Evolutionary conservation across 2,113 vertebrate species (phyloP).

Genomic region (Prionailurus bengalensis): DNA sequence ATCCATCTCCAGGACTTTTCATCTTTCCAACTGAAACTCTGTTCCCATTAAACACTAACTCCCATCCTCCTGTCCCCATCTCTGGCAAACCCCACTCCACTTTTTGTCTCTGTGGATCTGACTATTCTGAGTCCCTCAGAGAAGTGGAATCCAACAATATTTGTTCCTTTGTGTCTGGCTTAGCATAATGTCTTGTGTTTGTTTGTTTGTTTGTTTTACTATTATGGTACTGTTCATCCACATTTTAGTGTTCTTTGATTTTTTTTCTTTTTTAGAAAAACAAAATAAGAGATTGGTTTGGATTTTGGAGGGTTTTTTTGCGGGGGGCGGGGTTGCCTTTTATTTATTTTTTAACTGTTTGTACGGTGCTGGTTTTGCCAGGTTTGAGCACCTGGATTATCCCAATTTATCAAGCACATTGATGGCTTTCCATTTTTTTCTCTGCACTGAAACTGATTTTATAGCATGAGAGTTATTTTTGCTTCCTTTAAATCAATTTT

Average conservation of each 20-base stretch:
- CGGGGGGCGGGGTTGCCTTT: too few species aligned
- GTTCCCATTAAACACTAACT: neutral
- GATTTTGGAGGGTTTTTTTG: too few species aligned
- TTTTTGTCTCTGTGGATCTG: neutral
- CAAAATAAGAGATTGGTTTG: neutral
- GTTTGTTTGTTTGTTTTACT: neutral
- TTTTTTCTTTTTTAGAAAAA: neutral
- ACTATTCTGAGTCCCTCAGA: neutral
- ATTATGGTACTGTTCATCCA: neutral
- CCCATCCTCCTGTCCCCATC: neutral
- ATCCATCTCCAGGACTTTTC: neutral
- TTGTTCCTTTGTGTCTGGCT: neutral
- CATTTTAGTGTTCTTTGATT: neutral
- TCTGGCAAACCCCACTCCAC: neutral
- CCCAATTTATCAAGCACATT: neutral
- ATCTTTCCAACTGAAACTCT: neutral
- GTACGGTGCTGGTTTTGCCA: neutral
- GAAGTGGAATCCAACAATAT: neutral
- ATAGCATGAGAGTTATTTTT: neutral
- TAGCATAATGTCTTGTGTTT: neutral
- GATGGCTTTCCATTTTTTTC: neutral
- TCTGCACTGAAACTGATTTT: neutral
- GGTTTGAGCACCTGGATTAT: neutral
- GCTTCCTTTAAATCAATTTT: too few species aligned
- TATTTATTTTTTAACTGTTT: neutral